Percentiles rank a stretch among this genome's conserved stretches.
Evolutionary conservation across 2,797 vertebrate genomes (phyloP).

Genomic region (Myripristis jacobus): DNA sequence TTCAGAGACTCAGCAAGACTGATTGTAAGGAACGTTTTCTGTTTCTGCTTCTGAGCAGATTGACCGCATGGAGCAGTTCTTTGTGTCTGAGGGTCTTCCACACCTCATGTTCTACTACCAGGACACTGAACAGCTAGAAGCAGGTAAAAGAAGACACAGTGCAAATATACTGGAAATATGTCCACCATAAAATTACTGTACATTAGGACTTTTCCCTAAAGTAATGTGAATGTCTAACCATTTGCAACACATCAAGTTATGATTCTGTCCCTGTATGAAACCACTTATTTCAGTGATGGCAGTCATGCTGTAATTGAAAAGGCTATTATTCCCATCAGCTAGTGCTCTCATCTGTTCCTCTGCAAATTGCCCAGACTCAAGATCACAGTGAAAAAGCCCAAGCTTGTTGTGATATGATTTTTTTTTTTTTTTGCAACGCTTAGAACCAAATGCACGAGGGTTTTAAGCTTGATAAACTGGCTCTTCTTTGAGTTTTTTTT

Average conservation of each 20-base stretch:
- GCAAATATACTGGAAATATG: background rate
- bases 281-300: too few species aligned
- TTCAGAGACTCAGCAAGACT: background rate
- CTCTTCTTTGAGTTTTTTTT: too few species aligned
- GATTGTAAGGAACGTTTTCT: background rate
- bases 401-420: background rate
- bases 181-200: background rate
- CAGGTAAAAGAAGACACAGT: constrained; percentile 77
- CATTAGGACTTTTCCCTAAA: background rate
- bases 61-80: constrained; percentile 91
- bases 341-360: background rate
- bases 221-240: too few species aligned
- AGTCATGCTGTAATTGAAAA: background rate
- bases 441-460: too few species aligned
- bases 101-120: constrained; percentile 95
- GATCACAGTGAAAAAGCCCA: constrained; percentile 2
- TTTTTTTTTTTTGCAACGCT: too few species aligned
- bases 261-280: too few species aligned
- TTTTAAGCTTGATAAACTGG: too few species aligned
- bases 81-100: constrained; percentile 84
- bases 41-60: constrained; percentile 79
- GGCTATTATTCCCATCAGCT: too few species aligned
- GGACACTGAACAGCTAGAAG: constrained; percentile 83
- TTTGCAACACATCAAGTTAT: too few species aligned
- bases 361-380: background rate